Conservation (phyloP, 2,797 vertebrate genomes). For the Peromyscus aztecus region DNA sequence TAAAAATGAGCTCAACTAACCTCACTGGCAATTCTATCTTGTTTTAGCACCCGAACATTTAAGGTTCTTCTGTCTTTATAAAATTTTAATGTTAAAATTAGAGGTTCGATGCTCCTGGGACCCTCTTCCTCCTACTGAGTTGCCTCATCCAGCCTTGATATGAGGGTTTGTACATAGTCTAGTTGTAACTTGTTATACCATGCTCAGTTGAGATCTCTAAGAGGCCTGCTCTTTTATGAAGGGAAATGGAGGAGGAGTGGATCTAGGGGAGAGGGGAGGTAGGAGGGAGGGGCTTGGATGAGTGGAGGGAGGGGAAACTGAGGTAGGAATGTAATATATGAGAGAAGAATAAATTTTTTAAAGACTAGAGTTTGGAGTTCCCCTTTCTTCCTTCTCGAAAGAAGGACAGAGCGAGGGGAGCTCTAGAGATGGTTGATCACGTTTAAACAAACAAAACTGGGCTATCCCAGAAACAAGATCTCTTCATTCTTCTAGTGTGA, state of each 20-base stretch:
- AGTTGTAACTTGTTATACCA: neutral
- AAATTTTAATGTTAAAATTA: constrained; percentile 27
- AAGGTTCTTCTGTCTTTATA: constrained; percentile 23
- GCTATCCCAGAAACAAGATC: neutral
- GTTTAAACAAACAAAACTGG: constrained; percentile 11
- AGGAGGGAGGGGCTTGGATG: neutral
- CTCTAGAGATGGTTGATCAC: neutral
- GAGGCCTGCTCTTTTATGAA: neutral
- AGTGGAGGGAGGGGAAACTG: neutral
- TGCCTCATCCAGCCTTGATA: neutral
- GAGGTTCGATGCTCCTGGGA: neutral
- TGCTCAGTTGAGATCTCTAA: neutral
- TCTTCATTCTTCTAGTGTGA: neutral
- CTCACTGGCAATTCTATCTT: neutral
- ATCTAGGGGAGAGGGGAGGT: neutral
- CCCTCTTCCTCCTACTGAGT: neutral
- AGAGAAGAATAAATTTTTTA: neutral
- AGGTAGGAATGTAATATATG: neutral
- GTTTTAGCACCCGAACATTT: neutral
- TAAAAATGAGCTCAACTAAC: neutral
- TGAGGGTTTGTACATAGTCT: neutral
- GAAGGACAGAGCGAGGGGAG: neutral
- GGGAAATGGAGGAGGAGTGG: neutral
- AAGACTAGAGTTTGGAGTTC: neutral
- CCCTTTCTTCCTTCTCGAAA: neutral